Percentiles rank a stretch among this genome's conserved stretches.
Conservation (phyloP, 2,888 invertebrate genomes). For the Leucozona laternaria region DNA sequence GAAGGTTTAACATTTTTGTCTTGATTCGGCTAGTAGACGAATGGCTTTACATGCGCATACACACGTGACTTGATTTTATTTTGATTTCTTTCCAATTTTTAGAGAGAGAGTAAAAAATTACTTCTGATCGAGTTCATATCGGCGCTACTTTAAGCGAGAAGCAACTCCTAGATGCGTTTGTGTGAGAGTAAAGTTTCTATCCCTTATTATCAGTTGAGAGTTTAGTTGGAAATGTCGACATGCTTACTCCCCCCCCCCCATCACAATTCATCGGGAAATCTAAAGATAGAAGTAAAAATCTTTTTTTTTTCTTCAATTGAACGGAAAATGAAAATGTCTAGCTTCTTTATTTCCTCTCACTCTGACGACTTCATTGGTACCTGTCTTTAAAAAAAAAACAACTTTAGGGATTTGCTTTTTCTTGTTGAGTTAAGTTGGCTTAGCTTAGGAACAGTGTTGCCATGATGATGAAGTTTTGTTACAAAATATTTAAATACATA, state of each 20-base stretch:
- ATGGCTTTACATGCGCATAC: constrained; percentile 4
- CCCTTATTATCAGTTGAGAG: constrained; percentile 22
- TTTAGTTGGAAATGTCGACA: not conserved
- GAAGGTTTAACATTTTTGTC: not conserved
- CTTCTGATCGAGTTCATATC: constrained; percentile 1
- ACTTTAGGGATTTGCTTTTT: not conserved
- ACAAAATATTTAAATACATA: not conserved
- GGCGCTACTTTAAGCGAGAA: not conserved
- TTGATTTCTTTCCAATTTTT: constrained; percentile 29
- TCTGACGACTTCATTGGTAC: not conserved
- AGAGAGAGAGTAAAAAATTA: constrained; percentile 6
- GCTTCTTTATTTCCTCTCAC: not conserved
- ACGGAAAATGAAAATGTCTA: constrained; percentile 1
- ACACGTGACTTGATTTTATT: constrained; percentile 64
- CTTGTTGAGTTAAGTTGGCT: not conserved
- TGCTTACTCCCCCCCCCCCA: not conserved
- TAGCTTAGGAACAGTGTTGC: not conserved
- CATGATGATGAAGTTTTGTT: not conserved
- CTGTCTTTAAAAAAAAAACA: not conserved
- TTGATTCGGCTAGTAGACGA: not conserved
- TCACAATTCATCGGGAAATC: not conserved
- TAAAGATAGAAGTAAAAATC: constrained; percentile 4
- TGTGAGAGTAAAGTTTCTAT: not conserved
- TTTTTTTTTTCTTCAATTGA: not conserved
- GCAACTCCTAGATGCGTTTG: constrained; percentile 5